Evolutionary conservation across 92 coral and sea anemone genomes (phyloP), one percentile per base, ranked within the genome.

Genomic region (Porites rus): DNA sequence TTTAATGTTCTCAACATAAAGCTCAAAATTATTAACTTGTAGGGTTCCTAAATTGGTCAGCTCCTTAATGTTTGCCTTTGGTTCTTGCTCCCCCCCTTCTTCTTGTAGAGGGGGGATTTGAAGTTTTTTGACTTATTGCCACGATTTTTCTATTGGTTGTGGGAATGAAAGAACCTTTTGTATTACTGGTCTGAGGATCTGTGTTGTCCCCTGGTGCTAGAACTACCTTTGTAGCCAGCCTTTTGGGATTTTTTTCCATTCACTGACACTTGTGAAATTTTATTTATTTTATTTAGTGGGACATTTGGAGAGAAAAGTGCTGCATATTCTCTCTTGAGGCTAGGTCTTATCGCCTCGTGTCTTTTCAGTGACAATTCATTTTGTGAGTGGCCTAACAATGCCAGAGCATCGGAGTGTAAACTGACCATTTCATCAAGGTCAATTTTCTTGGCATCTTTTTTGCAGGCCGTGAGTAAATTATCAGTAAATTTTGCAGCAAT

Each of bases 81-180:
- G 87, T 65, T 88, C 77, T 88, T 88, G 64, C 76, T 28, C 31
- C 31, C 31, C 87, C 75, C 87, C 87, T 84, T 84, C 60, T 81
- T 88, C 87, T 88, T 88, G 91, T 88, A 75, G 91, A 80, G 81
- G 82, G 87, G 91, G 87, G 54, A 58, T 81, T 76, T 81, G 22
- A 51, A 51, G 87, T 87, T 87, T 87, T 87, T 87, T 87, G 75
- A 72, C 52, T 79, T 87, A 14, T 46, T 62, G 56, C 80, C 79
- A 60, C 62, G 79, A 58, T 58, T 76, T 76, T 19, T 6, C 69
- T 51, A 56, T 1, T 76, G 67, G 79, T 28, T 28, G 31, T 28
- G 31, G 31, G 31, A 28, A 28, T 28, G 31, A 28, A 28, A 28
- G 31, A 28, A 28, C 31, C 31, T 28, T 28, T 28, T 28, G 31